phyloP scores from a whole-genome alignment of 2,888 invertebrate species.

The Lasioglossum lativentre region DNA sequence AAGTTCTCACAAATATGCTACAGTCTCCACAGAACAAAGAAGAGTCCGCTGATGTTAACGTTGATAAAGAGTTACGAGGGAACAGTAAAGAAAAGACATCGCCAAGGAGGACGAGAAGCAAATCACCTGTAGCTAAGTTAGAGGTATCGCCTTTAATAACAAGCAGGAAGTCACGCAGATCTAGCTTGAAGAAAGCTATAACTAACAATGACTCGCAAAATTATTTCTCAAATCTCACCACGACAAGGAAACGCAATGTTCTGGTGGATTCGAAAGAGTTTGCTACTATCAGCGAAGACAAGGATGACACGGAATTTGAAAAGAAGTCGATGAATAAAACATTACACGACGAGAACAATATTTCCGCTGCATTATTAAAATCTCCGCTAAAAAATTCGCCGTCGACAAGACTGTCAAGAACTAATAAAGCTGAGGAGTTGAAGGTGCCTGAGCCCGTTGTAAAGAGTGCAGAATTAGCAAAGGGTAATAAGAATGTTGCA shows the following conservation, averaged over 20 bases:
- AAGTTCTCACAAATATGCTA: constrained; percentile 74
- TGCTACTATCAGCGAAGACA: not conserved
- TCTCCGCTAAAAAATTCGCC: not conserved
- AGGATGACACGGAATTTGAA: not conserved
- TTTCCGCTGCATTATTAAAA: not conserved
- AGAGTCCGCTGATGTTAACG: not conserved
- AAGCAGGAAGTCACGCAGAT: not conserved
- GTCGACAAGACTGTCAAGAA: not conserved
- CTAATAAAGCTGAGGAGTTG: not conserved
- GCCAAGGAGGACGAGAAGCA: not conserved
- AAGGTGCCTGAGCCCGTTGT: not conserved
- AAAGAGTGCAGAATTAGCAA: not conserved
- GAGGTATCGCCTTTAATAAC: not conserved
- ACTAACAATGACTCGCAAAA: constrained; percentile 53
- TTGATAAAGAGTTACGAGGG: not conserved
- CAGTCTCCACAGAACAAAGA: constrained; percentile 65
- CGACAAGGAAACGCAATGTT: constrained; percentile 56
- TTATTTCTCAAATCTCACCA: constrained; percentile 56
- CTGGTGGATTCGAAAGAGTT: constrained; percentile 34
- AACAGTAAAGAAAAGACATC: constrained; percentile 16
- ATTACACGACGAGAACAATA: not conserved
- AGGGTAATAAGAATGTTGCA: not conserved
- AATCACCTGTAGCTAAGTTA: no score
- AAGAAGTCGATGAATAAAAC: no score
- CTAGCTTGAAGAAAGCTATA: constrained; percentile 25